Evolutionary conservation across 2,797 vertebrate genomes (phyloP).

Genomic region (Adelosebastes latens): DNA sequence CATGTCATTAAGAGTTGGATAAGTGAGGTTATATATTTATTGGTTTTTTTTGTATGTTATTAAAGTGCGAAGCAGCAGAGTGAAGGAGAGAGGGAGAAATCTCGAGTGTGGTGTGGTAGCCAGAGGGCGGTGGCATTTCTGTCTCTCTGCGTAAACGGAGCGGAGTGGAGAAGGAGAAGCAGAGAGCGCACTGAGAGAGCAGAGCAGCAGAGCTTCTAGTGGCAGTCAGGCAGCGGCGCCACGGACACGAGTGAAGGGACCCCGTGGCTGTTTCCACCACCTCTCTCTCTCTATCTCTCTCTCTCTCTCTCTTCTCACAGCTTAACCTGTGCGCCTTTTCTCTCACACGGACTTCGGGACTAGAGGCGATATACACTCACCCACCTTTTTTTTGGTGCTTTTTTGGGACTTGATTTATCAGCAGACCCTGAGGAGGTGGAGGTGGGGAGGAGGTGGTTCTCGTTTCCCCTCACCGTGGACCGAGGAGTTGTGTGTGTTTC

Average conservation of each 20-base stretch:
- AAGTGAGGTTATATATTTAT: not conserved
- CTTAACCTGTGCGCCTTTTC: slow-evolving; percentile 36
- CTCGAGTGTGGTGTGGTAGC: slow-evolving; percentile 50
- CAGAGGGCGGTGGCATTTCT: slow-evolving; percentile 82
- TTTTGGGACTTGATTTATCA: slow-evolving; percentile 41
- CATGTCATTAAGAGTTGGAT: not conserved
- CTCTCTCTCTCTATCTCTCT: not conserved
- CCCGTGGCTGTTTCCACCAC: slow-evolving; percentile 40
- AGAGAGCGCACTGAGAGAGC: slow-evolving; percentile 39
- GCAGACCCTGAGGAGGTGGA: slow-evolving; percentile 38
- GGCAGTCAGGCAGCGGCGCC: slow-evolving; percentile 54
- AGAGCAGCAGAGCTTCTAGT: slow-evolving; percentile 42
- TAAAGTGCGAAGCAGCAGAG: not conserved
- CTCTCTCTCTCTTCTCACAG: slow-evolving; percentile 26
- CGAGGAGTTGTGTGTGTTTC: slow-evolving; percentile 61
- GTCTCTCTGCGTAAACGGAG: slow-evolving; percentile 76
- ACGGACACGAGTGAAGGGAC: slow-evolving; percentile 59
- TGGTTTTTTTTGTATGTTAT: not conserved
- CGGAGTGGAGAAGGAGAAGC: slow-evolving; percentile 44
- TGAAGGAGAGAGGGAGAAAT: slow-evolving; percentile 12
- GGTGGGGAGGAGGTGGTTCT: slow-evolving; percentile 24
- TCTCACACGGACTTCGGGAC: slow-evolving; percentile 50
- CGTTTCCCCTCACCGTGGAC: slow-evolving; percentile 42
- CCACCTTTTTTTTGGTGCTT: not conserved
- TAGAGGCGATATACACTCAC: slow-evolving; percentile 14